Conservation (phyloP, 2,113 vertebrate species). For the Poeciliopsis occidentalis region DNA sequence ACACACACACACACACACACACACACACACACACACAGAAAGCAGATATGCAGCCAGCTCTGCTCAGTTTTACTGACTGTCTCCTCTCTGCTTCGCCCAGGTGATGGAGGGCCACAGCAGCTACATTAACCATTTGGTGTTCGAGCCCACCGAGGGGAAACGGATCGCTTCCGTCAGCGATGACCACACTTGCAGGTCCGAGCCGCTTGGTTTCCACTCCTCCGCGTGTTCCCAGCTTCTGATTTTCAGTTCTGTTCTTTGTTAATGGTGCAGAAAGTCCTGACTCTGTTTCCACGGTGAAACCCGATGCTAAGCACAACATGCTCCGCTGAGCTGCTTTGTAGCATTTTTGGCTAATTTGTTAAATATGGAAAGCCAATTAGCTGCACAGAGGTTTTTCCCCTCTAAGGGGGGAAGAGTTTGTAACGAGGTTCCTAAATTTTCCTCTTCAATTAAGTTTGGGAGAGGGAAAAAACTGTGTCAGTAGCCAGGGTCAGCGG, state of each 20-base stretch:
- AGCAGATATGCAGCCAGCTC: constrained; percentile 12
- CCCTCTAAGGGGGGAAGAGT: constrained; percentile 32
- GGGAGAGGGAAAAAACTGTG: constrained; percentile 54
- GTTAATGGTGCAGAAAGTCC: constrained; percentile 83
- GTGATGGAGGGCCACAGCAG: constrained; percentile 90
- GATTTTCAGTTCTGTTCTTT: constrained; percentile 80
- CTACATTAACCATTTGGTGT: constrained; percentile 95
- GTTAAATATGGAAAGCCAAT: constrained; percentile 84
- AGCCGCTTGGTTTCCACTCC: constrained; percentile 41
- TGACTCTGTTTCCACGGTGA: constrained; percentile 77
- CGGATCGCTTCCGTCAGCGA: constrained; percentile 96
- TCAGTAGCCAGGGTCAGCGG: constrained; percentile 56
- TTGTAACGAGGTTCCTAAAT: constrained; percentile 55
- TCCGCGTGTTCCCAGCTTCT: constrained; percentile 49
- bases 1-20: not conserved
- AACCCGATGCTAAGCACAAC: constrained; percentile 80
- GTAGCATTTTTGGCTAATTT: constrained; percentile 78
- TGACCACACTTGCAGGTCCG: constrained; percentile 97
- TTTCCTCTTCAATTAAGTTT: constrained; percentile 59
- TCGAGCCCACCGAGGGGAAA: constrained; percentile 90
- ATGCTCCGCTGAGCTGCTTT: constrained; percentile 63
- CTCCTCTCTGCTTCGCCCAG: constrained; percentile 73
- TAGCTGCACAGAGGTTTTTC: constrained; percentile 65
- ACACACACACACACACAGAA: constrained; percentile 1
- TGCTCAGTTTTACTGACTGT: constrained; percentile 24